Evolutionary conservation across 1,140 invertebrate genomes (phyloP), one percentile per base, ranked within the genome.

Genomic region (Asbolus verrucosus): DNA sequence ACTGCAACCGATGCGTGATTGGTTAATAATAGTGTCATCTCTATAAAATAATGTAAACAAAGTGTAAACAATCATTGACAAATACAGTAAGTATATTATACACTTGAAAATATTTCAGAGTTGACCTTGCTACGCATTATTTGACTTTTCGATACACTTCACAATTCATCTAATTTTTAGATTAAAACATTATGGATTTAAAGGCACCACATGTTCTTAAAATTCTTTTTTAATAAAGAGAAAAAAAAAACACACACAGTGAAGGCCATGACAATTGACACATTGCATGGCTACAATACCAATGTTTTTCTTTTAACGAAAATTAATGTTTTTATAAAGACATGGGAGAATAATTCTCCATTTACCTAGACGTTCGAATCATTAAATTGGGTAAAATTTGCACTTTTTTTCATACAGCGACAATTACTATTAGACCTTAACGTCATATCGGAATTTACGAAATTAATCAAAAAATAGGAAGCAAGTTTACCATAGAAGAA

Each of bases 321-420:
- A 62, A 54, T 54, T 54, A 54, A 54, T 54, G 46, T 30, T 36
- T 62, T 62, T 62, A 38, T 62, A n/a, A 33, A 62, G 59, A 62
- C 59, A 62, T 62, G 59, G 59, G 59, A 62, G 59, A 62, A 62
- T 39, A 62, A 33, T 62, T 66, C 27, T 66, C 15, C n/a, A 38
- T 39, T 39, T 63, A 63, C 30, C 24, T 63, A 39, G 5, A 54
- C 33, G 9, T 36, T 54, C 46, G 21, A 24, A 11, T 54, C 21
- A 54, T 24, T 54, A 54, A 54, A 54, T 54, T 54, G 21, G 46
- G 8, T 30, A 54, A 21, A 27, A 54, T 54, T 54, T 54, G 19
- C 46, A 27, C 46, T 24, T 54, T 11, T 36, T 54, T 54, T 9
- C 27, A 18, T n/a, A 27, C n/a, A 24, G 14, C 18, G 19, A 54